A percentile compares a stretch with the other conserved stretches of the same genome.
Evolutionary conservation across 2,113 vertebrate species (phyloP).

Genomic region (Mohoua ochrocephala): DNA sequence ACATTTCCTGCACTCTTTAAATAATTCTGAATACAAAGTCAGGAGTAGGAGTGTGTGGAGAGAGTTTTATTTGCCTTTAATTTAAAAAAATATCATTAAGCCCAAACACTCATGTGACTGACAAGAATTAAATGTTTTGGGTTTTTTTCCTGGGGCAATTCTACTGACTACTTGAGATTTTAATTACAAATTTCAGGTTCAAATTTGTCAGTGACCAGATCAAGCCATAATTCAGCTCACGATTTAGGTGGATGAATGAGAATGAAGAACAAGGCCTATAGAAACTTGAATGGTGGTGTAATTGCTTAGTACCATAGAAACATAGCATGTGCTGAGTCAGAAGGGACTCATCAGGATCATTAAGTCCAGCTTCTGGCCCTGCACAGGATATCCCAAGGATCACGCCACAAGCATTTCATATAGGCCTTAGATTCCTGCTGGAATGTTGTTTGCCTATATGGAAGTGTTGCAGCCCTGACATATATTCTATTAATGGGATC

Average conservation of each 20-base stretch:
- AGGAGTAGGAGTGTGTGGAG: fast-evolving
- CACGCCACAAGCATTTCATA: background rate
- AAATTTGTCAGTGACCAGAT: background rate
- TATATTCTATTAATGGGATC: background rate
- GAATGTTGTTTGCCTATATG: background rate
- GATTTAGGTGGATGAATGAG: background rate
- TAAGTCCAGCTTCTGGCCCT: background rate
- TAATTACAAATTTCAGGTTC: background rate
- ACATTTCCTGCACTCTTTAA: background rate
- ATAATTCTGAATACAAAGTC: background rate
- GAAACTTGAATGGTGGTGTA: background rate
- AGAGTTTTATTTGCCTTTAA: background rate
- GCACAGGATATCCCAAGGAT: background rate
- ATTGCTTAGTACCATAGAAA: background rate
- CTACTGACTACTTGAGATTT: background rate
- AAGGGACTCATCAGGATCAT: background rate
- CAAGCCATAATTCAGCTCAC: background rate
- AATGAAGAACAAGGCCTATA: background rate
- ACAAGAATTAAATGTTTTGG: background rate
- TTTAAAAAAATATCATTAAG: background rate
- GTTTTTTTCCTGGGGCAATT: background rate
- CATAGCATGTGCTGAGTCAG: background rate
- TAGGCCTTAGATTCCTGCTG: background rate
- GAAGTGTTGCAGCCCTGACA: background rate
- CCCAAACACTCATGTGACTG: background rate